Evolutionary conservation across 2,888 invertebrate genomes (phyloP), one percentile per base, ranked within the genome.

Genomic region (Epinotia ramella): DNA sequence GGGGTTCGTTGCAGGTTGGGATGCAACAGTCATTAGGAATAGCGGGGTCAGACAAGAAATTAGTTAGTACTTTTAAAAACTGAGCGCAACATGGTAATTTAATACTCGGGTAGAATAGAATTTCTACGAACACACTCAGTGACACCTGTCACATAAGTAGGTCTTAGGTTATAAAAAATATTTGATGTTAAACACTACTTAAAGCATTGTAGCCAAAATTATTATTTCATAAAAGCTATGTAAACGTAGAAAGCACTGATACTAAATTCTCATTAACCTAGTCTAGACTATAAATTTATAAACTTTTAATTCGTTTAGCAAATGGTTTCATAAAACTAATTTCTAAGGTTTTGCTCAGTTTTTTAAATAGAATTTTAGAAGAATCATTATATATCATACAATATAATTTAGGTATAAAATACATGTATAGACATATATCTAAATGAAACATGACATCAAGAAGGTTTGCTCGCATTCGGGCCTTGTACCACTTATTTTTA

Each of bases 391-490:
- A 57, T 76, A 60, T 72, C 49, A 73, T 59, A 65, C 44, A 70
- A 70, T 59, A 64, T 69, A 57, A 46, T 49, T 68, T 33, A 59
- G 7, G 20, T 68, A 67, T 66, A 75, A 62, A 59, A 64, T 70
- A 70, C 49, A 59, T 56, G 59, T 71, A 75, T 53, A 67, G 40
- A 72, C 16, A 71, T 70, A 66, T 62, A 66, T 53, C 65, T 76
- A 71, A 49, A 66, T 33, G 20, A 53, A 76, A 60, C 74, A 70
- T 75, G 65, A 75, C 71, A 71, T 66, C 66, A 71, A 24, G 67
- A 49, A 74, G 69, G 76, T 76, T 81, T 80, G 80, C 79, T 80
- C 80, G 72, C 78, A 76, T 78, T 77, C 74, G 57, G 76, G 77
- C 78, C 70, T 77, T 66, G 64, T 63, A 73, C 59, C 68, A 46